A percentile compares a stretch with the other conserved stretches of the same genome.
Conservation (phyloP, 2,113 vertebrate genomes). For the Aphyosemion australe region DNA sequence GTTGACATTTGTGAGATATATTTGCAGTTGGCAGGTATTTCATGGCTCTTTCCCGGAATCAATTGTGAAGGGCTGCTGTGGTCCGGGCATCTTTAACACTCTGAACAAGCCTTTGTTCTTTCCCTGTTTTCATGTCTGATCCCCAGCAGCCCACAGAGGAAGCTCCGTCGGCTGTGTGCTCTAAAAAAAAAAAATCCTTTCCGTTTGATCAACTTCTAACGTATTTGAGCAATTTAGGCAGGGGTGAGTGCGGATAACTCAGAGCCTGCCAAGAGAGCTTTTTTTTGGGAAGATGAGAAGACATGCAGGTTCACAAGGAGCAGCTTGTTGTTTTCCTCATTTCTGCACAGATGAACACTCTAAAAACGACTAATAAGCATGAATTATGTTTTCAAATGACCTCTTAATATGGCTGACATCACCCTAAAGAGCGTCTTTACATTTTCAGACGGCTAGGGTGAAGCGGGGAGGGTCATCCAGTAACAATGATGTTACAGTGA, state of each 20-base stretch:
- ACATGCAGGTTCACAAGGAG: conserved; percentile 21
- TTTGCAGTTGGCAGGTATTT: conserved; percentile 44
- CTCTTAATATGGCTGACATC: conserved; percentile 37
- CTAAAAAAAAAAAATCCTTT: conserved; percentile 35
- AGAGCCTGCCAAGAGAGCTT: conserved; percentile 39
- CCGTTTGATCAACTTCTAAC: conserved; percentile 66
- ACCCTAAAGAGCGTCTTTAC: conserved; percentile 7
- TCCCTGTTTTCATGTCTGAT: conserved; percentile 64
- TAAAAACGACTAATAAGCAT: conserved; percentile 33
- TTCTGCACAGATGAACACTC: conserved; percentile 2
- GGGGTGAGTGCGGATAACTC: conserved; percentile 58
- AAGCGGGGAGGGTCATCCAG: conserved; percentile 53
- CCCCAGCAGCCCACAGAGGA: conserved; percentile 56
- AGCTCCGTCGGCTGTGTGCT: conserved; percentile 37
- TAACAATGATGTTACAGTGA: no score
- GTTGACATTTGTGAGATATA: conserved; percentile 45
- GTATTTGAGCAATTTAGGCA: conserved; percentile 65
- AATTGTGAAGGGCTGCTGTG: conserved; percentile 50
- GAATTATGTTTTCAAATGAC: conserved; percentile 30
- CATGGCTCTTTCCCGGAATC: conserved; percentile 53
- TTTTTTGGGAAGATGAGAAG: conserved; percentile 34
- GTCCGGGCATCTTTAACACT: conserved; percentile 53
- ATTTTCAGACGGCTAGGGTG: conserved; percentile 57
- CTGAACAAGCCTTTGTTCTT: conserved; percentile 70
- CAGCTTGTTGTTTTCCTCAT: conserved; percentile 16